A percentile compares a stretch with the other conserved stretches of the same genome.
Evolutionary conservation across 2,113 vertebrate species (phyloP).

Genomic region (Anolis sagrei): DNA sequence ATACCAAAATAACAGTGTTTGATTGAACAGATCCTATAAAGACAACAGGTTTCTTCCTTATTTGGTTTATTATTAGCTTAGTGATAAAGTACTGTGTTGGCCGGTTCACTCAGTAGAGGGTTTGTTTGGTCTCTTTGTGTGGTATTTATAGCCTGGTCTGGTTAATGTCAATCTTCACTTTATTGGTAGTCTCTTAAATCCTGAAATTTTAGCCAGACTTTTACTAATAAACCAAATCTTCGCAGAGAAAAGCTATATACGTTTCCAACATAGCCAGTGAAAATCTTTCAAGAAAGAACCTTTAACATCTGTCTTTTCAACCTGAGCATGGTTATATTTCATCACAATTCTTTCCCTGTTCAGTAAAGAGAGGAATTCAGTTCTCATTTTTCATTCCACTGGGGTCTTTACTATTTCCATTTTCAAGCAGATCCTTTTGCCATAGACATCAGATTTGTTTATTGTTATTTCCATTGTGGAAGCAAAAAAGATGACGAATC

Average conservation of each 20-base stretch:
- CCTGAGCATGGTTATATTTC: conserved; percentile 27
- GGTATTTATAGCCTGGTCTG: conserved; percentile 88
- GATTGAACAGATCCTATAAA: conserved; percentile 63
- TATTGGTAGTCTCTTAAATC: conserved; percentile 85
- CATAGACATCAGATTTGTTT: conserved; percentile 36
- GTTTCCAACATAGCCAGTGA: conserved; percentile 59
- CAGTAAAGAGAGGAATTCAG: conserved; percentile 10
- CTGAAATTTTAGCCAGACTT: conserved; percentile 82
- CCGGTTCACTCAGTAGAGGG: conserved; percentile 68
- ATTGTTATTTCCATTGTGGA: conserved; percentile 27
- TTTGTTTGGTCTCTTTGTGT: conserved; percentile 85
- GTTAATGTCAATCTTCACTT: conserved; percentile 84
- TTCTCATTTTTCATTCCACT: conserved; percentile 46
- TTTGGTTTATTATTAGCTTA: conserved; percentile 62
- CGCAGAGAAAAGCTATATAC: conserved; percentile 52
- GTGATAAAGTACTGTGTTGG: conserved; percentile 67
- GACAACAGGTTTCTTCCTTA: conserved; percentile 71
- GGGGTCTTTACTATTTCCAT: conserved; percentile 31
- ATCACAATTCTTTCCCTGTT: conserved; percentile 10
- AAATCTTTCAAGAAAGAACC: conserved; percentile 49
- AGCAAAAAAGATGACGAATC: conserved; percentile 3
- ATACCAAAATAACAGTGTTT: conserved; percentile 63
- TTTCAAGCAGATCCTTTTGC: conserved; percentile 11
- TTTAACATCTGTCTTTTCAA: conserved; percentile 28
- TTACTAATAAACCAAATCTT: conserved; percentile 76